phyloP scores from a whole-genome alignment of 2,113 vertebrate species.

The Oceanites oceanicus region DNA sequence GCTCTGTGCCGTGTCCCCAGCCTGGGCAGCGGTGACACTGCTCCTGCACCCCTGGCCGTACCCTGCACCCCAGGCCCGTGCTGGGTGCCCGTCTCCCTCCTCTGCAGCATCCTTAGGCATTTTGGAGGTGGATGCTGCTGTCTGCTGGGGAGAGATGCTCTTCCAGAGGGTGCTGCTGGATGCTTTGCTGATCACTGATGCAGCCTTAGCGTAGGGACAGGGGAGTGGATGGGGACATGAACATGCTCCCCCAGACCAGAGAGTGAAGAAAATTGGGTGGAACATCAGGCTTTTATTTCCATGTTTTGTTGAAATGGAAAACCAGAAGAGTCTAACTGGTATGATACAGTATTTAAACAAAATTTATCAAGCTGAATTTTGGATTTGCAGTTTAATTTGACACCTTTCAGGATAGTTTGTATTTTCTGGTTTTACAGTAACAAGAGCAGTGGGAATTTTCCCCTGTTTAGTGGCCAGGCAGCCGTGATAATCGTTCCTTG shows the following conservation, averaged over 20 bases:
- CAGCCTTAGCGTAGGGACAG: rapidly evolving
- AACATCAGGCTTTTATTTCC: background rate
- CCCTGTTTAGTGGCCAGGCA: background rate
- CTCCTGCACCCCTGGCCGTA: background rate
- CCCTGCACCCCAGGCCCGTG: rapidly evolving
- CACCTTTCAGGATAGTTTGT: background rate
- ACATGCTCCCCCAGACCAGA: background rate
- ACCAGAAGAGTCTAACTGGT: background rate
- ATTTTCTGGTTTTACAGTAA: background rate
- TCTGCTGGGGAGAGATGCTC: background rate
- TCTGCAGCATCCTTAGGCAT: background rate
- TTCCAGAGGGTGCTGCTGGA: background rate
- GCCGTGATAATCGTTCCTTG: background rate
- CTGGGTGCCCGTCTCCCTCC: rapidly evolving
- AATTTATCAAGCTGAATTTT: background rate
- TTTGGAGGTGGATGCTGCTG: background rate
- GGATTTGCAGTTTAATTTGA: background rate
- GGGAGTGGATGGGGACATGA: background rate
- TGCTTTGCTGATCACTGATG: background rate
- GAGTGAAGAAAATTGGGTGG: background rate
- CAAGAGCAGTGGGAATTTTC: background rate
- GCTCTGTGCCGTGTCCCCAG: background rate
- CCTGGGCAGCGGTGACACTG: rapidly evolving
- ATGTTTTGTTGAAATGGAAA: background rate
- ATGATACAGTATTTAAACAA: background rate